phyloP scores from a whole-genome alignment of 2,797 vertebrate genomes.

The Takifugu ocellatus region DNA sequence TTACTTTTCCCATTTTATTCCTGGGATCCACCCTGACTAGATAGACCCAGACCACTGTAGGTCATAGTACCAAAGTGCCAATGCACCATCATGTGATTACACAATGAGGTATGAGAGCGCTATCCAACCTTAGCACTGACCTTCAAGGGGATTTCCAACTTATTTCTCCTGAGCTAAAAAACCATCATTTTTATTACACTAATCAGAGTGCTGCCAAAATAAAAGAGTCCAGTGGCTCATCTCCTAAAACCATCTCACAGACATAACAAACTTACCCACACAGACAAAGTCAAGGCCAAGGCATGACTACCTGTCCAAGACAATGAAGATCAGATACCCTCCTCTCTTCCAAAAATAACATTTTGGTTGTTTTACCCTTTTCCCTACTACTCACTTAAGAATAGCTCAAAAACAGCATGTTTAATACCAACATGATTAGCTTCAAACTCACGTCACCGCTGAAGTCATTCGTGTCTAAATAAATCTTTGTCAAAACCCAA shows the following conservation, averaged over 20 bases:
- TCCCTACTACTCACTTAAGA: no score
- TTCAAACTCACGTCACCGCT: no score
- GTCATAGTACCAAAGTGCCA: constrained; percentile 11
- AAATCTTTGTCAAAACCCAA: no score
- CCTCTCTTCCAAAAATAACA: no score
- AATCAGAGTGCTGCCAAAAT: constrained; percentile 32
- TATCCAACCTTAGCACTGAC: constrained; percentile 24
- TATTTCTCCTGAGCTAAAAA: constrained; percentile 42
- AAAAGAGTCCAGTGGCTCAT: constrained; percentile 51
- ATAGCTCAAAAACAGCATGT: no score
- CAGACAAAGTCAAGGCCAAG: constrained; percentile 24
- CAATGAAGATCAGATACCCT: constrained; percentile 8
- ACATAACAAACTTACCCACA: constrained; percentile 57
- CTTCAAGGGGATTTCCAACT: constrained; percentile 42
- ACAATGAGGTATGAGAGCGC: constrained; percentile 23
- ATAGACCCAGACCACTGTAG: constrained; percentile 20
- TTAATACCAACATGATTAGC: no score
- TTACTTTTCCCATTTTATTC: neutral
- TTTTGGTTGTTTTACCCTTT: no score
- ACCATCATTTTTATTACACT: constrained; percentile 40
- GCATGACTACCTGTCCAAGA: constrained; percentile 10
- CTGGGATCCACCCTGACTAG: constrained; percentile 19
- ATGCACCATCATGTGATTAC: constrained; percentile 36
- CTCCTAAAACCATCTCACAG: constrained; percentile 36
- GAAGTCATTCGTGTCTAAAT: no score